Evolutionary conservation across 1,140 invertebrate genomes (phyloP).

Genomic region (Lerema accius): DNA sequence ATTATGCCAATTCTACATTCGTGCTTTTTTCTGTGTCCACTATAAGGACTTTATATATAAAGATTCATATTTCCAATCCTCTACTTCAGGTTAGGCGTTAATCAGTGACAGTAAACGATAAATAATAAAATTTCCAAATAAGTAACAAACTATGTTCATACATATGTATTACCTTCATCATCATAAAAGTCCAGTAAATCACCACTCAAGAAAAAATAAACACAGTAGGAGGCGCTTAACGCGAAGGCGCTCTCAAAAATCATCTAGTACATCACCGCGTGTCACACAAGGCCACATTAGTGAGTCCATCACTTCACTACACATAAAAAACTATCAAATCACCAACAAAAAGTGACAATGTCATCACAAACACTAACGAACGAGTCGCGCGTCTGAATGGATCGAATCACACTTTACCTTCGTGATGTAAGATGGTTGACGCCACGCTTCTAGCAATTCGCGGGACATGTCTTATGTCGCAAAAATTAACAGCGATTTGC

Average conservation of each 20-base stretch:
- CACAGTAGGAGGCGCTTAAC: constrained; percentile 39
- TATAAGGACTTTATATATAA: no score
- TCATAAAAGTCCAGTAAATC: constrained; percentile 50
- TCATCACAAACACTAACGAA: constrained; percentile 34
- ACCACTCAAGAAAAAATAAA: constrained; percentile 47
- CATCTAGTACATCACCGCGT: constrained; percentile 46
- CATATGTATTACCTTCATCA: constrained; percentile 26
- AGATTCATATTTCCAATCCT: no score
- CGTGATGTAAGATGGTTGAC: constrained; percentile 52
- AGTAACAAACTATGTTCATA: no score
- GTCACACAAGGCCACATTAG: constrained; percentile 22
- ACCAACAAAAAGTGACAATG: constrained; percentile 34
- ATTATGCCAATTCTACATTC: no score
- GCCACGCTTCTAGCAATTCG: constrained; percentile 36
- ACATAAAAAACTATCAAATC: constrained; percentile 20
- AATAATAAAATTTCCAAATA: no score
- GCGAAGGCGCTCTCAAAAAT: constrained; percentile 49
- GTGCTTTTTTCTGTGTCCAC: no score
- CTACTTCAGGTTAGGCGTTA: no score
- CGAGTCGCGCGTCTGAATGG: constrained; percentile 44
- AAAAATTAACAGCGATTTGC: not conserved
- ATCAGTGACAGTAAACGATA: no score
- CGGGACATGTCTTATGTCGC: constrained; percentile 8
- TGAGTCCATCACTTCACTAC: constrained; percentile 23
- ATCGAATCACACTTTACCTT: constrained; percentile 43